Evolutionary conservation across 2,888 invertebrate genomes (phyloP), one percentile per base, ranked within the genome.

Genomic region (Corbicula japonica): DNA sequence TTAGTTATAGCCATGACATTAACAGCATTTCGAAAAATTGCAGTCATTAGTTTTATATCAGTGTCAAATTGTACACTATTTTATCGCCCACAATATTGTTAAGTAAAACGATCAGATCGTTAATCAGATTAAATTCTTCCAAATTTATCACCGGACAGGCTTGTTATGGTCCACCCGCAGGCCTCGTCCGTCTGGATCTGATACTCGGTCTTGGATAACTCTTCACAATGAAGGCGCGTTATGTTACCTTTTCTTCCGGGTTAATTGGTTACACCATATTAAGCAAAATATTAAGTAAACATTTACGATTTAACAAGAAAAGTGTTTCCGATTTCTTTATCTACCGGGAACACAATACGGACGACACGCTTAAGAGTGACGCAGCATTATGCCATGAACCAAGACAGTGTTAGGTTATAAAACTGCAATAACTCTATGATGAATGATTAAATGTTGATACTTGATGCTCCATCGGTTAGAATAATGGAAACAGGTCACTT

Each of bases 241-340:
- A 18, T 61, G 61, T 44, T 28, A 61, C 61, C 3, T n/a, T 12
- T 60, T 48, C 46, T 32, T 58, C 60, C 34, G 58, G 69, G 46
- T 58, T 46, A 69, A 1, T 32, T 58, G 35, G 10, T 10, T 41
- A 41, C 30, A 30, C n/a, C 38, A 34, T 32, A 44, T 18, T 58
- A 44, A 58, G 58, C 58, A 34, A 46, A 34, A 58, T 69, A 69
- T 46, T 58, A 58, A 34, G 35, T 18, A 69, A 69, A 69, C 48
- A 69, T 69, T 69, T 56, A 32, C 26, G 30, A 46, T 34, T 28
- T 41, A 21, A 50, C 30, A 60, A 61, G 34, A 8, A 41, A 74
- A 6, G 38, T 58, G 56, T 52, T 68, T 60, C 54, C 66, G 68
- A 74, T 68, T 46, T 60, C 61, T 74, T n/a, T 60, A 74, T 74